phyloP scores from a whole-genome alignment of 2,113 vertebrate species.

The Tachysurus vachellii region DNA sequence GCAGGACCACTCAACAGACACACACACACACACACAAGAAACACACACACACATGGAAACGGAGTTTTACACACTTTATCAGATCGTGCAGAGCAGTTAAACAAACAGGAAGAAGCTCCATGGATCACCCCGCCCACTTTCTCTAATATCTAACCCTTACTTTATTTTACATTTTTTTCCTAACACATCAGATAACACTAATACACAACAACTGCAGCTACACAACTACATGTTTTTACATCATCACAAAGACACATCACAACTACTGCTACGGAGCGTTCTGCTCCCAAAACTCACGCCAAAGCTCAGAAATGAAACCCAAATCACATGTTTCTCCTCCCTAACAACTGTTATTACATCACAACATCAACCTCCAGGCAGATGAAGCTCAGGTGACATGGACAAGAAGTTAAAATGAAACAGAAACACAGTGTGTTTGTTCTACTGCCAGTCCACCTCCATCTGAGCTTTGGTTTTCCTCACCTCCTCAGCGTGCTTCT shows the following conservation, averaged over 20 bases:
- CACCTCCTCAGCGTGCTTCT: constrained; percentile 91
- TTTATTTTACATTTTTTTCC: neutral
- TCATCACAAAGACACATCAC: constrained; percentile 28
- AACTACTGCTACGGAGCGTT: neutral
- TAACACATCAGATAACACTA: neutral
- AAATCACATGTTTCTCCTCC: neutral
- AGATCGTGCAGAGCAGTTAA: constrained; percentile 41
- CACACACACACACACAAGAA: constrained; percentile 35
- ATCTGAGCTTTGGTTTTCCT: constrained; percentile 86
- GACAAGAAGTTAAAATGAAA: neutral
- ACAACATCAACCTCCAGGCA: neutral
- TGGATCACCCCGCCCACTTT: neutral
- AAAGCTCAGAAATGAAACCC: neutral
- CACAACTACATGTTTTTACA: constrained; percentile 26
- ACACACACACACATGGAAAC: constrained; percentile 38
- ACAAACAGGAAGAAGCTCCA: neutral
- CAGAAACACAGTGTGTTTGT: constrained; percentile 21
- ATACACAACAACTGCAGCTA: neutral
- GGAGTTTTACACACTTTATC: constrained; percentile 44
- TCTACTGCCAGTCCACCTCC: constrained; percentile 80
- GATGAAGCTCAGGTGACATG: too few relatives aligned
- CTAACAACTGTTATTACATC: neutral
- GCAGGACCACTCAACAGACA: constrained; percentile 21
- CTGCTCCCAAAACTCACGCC: neutral
- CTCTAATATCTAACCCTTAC: neutral